These are phyloP conservation scores for Plectropomus leopardus DNA, from an alignment of 2,113 vertebrate species.

Conservation along the genomic window DNA sequence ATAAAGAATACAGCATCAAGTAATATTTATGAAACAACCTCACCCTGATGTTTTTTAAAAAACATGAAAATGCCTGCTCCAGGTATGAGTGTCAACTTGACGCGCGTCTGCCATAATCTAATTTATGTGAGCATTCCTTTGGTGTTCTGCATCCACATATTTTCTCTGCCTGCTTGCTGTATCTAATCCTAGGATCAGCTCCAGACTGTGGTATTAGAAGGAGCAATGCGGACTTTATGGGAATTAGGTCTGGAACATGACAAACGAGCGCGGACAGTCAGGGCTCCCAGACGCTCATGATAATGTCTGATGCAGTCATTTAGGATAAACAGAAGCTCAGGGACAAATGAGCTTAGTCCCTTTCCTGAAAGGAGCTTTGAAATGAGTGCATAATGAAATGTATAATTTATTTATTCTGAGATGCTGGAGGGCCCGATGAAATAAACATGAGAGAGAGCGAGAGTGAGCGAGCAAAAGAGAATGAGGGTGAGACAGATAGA, in stretches of 20 bases:
- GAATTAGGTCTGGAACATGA: constrained; percentile 67
- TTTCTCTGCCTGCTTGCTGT: constrained; percentile 15
- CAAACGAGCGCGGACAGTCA: constrained; percentile 63
- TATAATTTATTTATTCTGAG: constrained; percentile 83
- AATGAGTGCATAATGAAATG: constrained; percentile 82
- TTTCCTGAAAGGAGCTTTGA: constrained; percentile 79
- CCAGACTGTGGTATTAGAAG: constrained; percentile 35
- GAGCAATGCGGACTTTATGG: constrained; percentile 57
- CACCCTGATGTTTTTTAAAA: neutral
- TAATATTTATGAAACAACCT: constrained; percentile 9
- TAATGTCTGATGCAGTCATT: constrained; percentile 76
- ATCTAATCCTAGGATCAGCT: constrained; percentile 59
- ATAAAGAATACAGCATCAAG: neutral
- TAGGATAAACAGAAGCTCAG: constrained; percentile 77
- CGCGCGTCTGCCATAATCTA: neutral
- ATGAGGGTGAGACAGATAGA: constrained; percentile 36
- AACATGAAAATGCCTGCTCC: constrained; percentile 36
- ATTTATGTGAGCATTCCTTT: constrained; percentile 35
- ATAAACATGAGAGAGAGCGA: constrained; percentile 77
- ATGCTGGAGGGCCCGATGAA: constrained; percentile 78
- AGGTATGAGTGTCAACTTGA: constrained; percentile 37
- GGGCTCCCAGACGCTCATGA: constrained; percentile 65
- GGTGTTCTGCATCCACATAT: constrained; percentile 9
- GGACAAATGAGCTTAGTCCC: constrained; percentile 73
- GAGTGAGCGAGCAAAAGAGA: constrained; percentile 12